A percentile compares a stretch with the other conserved stretches of the same genome.
phyloP scores from a whole-genome alignment of 1,140 invertebrate species.

The Pseudomyrmex dendroicus region DNA sequence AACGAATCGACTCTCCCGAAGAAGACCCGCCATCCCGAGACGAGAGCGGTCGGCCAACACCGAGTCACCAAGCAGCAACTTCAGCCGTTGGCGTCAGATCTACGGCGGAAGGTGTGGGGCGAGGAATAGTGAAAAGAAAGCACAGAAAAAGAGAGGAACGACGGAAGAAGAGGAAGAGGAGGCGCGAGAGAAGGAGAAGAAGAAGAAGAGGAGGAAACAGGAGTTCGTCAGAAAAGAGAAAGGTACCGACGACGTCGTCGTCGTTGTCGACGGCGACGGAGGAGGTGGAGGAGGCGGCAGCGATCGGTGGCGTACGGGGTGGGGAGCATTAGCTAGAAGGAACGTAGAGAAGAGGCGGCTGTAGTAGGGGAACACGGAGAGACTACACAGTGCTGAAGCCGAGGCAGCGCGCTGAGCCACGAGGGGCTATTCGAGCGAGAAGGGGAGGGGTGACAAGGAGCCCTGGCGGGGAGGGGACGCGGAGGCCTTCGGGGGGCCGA shows the following conservation, averaged over 20 bases:
- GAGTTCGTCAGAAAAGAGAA: slow-evolving; percentile 63
- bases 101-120: slow-evolving; percentile 81
- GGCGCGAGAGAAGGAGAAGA: slow-evolving; percentile 69
- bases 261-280: slow-evolving; percentile 63
- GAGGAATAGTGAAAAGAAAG: slow-evolving; percentile 81
- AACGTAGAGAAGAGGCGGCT: slow-evolving; percentile 62
- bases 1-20: slow-evolving; percentile 74
- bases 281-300: slow-evolving; percentile 13
- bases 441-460: slow-evolving; percentile 84
- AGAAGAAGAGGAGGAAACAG: slow-evolving; percentile 72
- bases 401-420: slow-evolving; percentile 80
- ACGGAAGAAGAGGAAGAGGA: slow-evolving; percentile 74
- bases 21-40: slow-evolving; percentile 75
- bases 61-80: slow-evolving; percentile 77
- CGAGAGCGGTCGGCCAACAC: slow-evolving; percentile 77
- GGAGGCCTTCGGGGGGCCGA: slow-evolving; percentile 85
- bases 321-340: slow-evolving; percentile 69
- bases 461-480: slow-evolving; percentile 85
- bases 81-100: slow-evolving; percentile 80
- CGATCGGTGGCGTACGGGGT: slow-evolving; percentile 49
- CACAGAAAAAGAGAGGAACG: slow-evolving; percentile 68
- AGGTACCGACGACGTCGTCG: slow-evolving; percentile 72
- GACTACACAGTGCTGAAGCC: slow-evolving; percentile 72
- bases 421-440: slow-evolving; percentile 84
- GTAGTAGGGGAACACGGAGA: slow-evolving; percentile 71